Base-by-base conservation (phyloP, 2,888 invertebrate species). In the Hydrotaea diabolus region DNA sequence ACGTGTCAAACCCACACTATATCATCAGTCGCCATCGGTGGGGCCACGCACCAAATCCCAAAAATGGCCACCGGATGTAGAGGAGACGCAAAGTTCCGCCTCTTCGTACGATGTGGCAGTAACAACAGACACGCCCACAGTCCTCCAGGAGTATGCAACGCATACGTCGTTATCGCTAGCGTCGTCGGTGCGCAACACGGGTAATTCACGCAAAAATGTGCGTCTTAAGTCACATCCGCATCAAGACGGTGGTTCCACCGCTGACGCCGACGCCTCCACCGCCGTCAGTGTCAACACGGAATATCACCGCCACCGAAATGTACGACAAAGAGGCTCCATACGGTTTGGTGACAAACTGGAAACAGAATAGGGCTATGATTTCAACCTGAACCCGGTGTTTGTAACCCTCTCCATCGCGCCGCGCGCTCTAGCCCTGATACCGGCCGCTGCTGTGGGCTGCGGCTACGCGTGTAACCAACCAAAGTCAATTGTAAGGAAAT, bases 311-410 rank as follows among this genome's bases (percentile, higher is more conserved):
- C 86, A 86, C 11, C 80, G 85, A n/a, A 88, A 87, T 73, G 55
- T 85, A 23, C 87, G 89, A n/a, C 88, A 90, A 43, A 89, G 91
- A 2, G 91, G 91, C 36, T 85, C 87, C 17, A 83, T 91, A 3
- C 91, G 89, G 85, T 91, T 89, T 75, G 89, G 88, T 17, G 91
- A 92, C 78, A 91, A 89, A 77, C 86, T 88, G 62, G 86, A 85
- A 75, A 82, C 77, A 72, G 87, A 86, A 26, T 31, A 31, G 75
- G 53, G 59, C 23, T 79, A 55, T 72, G 69, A 69, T 2, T 31
- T 31, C 31, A 31, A n/a, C 49, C 49, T 43, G 23, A 17, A 17
- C 39, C 3, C 7, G 13, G 39, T 2, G 8, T 39, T 8, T 39
- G 39, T 46, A 19, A 43, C 11, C 23, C 23, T 59, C 59, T 13